A percentile compares a stretch with the other conserved stretches of the same genome.
These are phyloP conservation scores for Heterocephalus glaber DNA, from an alignment of 2,113 vertebrate genomes.

Conservation along the genomic window DNA sequence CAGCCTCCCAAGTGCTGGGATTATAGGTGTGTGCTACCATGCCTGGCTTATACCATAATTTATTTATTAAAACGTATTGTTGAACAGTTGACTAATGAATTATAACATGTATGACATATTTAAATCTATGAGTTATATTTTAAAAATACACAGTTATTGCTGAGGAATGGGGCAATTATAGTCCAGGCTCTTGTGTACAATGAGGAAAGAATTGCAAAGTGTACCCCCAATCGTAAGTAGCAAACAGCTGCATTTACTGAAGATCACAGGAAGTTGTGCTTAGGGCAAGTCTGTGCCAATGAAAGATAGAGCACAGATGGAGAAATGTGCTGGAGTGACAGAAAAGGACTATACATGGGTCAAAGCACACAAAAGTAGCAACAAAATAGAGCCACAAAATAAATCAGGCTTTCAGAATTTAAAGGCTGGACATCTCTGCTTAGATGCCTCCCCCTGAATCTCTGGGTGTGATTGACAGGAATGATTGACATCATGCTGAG, in stretches of 20 bases:
- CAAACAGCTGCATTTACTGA: not conserved
- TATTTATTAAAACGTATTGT: constrained; percentile 4
- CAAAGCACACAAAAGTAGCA: not conserved
- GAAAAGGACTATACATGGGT: not conserved
- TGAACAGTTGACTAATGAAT: not conserved
- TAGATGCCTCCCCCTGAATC: not conserved
- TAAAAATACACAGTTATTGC: not conserved
- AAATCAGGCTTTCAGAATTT: not conserved
- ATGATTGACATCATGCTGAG: not conserved
- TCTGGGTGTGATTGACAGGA: not conserved
- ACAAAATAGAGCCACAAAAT: not conserved
- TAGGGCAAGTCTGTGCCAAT: not conserved
- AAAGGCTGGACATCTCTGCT: not conserved
- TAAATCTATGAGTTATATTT: constrained; percentile 22
- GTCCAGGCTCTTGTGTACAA: not conserved
- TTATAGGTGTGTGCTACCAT: not conserved
- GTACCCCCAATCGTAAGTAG: not conserved
- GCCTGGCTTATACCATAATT: not conserved
- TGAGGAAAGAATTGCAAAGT: not conserved
- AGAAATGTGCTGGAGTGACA: not conserved
- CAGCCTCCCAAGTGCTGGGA: not conserved
- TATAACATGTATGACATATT: not conserved
- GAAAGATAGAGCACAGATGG: not conserved
- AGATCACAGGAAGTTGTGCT: not conserved
- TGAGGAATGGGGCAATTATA: not conserved